Conservation (phyloP, 2,113 vertebrate species). For the Albula glossodonta region DNA sequence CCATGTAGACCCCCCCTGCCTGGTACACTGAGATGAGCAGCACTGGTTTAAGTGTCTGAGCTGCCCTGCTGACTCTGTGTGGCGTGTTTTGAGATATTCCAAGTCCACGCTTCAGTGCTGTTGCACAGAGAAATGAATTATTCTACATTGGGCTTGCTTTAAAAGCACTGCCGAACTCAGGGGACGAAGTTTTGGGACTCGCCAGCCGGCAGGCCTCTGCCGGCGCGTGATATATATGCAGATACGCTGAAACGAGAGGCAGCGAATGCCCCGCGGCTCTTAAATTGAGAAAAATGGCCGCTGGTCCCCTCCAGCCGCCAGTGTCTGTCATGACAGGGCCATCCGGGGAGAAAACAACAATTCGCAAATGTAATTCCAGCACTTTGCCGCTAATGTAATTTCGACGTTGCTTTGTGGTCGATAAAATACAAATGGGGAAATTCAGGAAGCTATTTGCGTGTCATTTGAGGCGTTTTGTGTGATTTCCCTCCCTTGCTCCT, state of each 20-base stretch:
- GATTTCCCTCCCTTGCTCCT: neutral
- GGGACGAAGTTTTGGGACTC: too few species aligned
- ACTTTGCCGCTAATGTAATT: neutral
- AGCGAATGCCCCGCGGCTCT: too few species aligned
- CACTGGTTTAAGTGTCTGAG: too few species aligned
- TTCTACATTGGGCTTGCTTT: neutral
- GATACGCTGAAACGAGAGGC: too few species aligned
- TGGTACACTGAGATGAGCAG: too few species aligned
- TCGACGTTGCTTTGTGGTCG: slow-evolving; percentile 8
- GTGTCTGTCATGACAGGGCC: neutral
- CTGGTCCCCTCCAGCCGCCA: neutral
- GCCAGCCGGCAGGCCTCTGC: neutral
- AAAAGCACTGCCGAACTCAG: too few species aligned
- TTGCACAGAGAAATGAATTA: too few species aligned
- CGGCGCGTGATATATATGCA: neutral
- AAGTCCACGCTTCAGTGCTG: too few species aligned
- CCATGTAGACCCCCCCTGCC: too few species aligned
- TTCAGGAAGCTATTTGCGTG: slow-evolving; percentile 16
- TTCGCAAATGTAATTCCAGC: neutral
- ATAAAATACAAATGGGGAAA: slow-evolving; percentile 9
- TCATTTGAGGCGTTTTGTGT: neutral
- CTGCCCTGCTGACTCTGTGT: too few species aligned
- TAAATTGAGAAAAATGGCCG: neutral
- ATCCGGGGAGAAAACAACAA: neutral
- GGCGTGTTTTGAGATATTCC: too few species aligned